These are phyloP conservation scores for Achatina immaculata DNA, from an alignment of 1,140 invertebrate species.

Conservation along the genomic window DNA sequence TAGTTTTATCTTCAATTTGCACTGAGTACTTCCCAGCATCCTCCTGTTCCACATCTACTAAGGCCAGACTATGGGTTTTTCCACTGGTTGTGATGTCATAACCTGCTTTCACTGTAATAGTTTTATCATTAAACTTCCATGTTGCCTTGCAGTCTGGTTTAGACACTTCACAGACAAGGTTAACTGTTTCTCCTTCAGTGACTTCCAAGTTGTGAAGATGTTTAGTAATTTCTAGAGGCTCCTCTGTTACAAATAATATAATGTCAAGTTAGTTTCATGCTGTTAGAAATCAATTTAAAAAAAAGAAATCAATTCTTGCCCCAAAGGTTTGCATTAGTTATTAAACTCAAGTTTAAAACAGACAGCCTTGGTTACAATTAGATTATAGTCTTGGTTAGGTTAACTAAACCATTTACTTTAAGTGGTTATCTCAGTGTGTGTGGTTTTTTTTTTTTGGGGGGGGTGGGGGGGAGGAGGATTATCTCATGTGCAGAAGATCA, in stretches of 20 bases:
- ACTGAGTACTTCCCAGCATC: constrained; percentile 81
- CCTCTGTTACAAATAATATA: constrained; percentile 44
- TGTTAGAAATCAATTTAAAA: too few species aligned
- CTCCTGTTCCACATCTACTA: constrained; percentile 81
- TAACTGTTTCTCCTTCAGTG: constrained; percentile 48
- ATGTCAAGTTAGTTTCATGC: not conserved
- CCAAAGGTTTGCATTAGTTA: too few species aligned
- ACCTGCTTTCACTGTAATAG: constrained; percentile 71
- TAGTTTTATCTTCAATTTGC: constrained; percentile 48
- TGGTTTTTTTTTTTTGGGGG: too few species aligned
- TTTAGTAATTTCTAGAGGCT: constrained; percentile 57
- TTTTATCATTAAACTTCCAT: constrained; percentile 86
- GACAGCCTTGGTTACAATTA: too few species aligned
- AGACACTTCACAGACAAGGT: constrained; percentile 74
- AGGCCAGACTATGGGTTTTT: constrained; percentile 74
- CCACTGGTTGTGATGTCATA: constrained; percentile 58
- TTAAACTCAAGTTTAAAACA: too few species aligned
- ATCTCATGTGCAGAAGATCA: too few species aligned
- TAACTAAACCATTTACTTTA: too few species aligned
- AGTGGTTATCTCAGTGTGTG: too few species aligned
- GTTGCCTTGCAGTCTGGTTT: constrained; percentile 82
- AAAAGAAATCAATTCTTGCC: too few species aligned
- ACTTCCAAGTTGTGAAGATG: constrained; percentile 58
- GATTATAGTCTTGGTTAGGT: too few species aligned
- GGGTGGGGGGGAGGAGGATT: too few species aligned